phyloP scores from a whole-genome alignment of 2,797 vertebrate genomes.

The Tadarida brasiliensis region DNA sequence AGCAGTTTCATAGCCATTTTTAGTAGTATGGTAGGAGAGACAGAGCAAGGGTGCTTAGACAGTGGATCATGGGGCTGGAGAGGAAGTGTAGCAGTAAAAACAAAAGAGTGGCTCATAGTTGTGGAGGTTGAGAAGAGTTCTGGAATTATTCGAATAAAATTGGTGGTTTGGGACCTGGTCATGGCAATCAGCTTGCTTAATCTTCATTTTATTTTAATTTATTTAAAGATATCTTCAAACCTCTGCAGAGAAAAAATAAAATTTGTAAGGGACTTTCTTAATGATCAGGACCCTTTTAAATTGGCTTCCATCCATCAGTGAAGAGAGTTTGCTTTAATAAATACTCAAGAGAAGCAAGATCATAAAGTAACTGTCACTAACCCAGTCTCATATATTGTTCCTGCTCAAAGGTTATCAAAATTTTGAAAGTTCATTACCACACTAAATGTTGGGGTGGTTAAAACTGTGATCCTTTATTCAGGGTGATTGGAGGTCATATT shows the following conservation, averaged over 20 bases:
- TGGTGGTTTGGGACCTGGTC: background rate
- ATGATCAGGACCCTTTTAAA: background rate
- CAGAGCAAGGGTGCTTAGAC: background rate
- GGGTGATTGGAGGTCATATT: background rate
- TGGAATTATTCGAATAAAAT: constrained; percentile 25
- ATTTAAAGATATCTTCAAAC: background rate
- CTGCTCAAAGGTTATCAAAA: background rate
- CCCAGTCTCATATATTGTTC: constrained; percentile 19
- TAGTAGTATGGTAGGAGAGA: background rate
- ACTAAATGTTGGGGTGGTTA: background rate
- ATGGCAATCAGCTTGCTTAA: background rate
- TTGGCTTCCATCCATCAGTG: constrained; percentile 15
- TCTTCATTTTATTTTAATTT: constrained; percentile 46
- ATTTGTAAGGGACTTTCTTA: background rate
- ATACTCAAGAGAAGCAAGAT: constrained; percentile 23
- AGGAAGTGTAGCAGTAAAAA: background rate
- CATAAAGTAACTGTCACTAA: constrained; percentile 53
- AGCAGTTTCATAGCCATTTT: background rate
- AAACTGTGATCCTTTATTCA: constrained; percentile 22
- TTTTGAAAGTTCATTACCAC: background rate
- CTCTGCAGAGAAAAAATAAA: background rate
- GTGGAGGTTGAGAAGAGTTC: constrained; percentile 1
- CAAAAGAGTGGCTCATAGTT: background rate
- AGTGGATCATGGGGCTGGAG: background rate
- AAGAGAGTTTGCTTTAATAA: constrained; percentile 59